Conservation (phyloP, 1,140 invertebrate species). For the Micrasema minimum region DNA sequence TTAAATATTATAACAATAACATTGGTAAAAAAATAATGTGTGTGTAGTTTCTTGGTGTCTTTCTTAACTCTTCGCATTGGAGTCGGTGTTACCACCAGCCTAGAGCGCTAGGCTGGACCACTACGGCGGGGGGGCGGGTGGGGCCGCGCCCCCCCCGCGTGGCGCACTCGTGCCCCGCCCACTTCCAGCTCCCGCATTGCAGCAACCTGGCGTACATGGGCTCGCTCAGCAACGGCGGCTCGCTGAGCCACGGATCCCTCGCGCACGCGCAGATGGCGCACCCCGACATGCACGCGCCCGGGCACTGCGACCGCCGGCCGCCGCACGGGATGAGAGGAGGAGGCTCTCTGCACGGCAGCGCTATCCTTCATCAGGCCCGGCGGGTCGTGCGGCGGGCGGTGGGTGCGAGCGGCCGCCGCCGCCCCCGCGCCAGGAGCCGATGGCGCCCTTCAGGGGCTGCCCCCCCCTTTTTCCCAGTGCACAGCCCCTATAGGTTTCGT, state of each 20-base stretch:
- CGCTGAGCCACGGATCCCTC: constrained; percentile 48
- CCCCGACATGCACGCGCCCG: constrained; percentile 13
- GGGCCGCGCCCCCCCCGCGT: constrained; percentile 34
- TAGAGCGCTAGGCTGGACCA: constrained; percentile 49
- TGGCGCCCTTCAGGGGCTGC: constrained; percentile 64
- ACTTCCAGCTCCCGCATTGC: constrained; percentile 44
- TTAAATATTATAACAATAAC: too few species aligned
- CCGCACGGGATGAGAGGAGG: constrained; percentile 41
- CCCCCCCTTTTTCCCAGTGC: too few species aligned
- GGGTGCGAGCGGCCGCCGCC: constrained; percentile 51
- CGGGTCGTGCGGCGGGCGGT: constrained; percentile 35
- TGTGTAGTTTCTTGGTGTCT: neutral
- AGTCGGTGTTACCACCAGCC: neutral
- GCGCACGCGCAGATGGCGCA: constrained; percentile 33
- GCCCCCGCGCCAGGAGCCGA: constrained; percentile 38
- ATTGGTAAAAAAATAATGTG: too few species aligned
- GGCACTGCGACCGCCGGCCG: constrained; percentile 33
- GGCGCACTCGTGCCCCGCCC: constrained; percentile 43
- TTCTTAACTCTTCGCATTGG: constrained; percentile 1
- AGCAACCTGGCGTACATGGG: constrained; percentile 51
- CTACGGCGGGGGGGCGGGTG: constrained; percentile 40
- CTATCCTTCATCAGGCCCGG: constrained; percentile 40
- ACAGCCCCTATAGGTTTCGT: constrained; percentile 73
- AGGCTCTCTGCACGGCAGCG: constrained; percentile 42
- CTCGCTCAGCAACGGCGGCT: constrained; percentile 47